phyloP scores from a whole-genome alignment of 2,797 vertebrate species.

The Chaetophractus vellerosus region DNA sequence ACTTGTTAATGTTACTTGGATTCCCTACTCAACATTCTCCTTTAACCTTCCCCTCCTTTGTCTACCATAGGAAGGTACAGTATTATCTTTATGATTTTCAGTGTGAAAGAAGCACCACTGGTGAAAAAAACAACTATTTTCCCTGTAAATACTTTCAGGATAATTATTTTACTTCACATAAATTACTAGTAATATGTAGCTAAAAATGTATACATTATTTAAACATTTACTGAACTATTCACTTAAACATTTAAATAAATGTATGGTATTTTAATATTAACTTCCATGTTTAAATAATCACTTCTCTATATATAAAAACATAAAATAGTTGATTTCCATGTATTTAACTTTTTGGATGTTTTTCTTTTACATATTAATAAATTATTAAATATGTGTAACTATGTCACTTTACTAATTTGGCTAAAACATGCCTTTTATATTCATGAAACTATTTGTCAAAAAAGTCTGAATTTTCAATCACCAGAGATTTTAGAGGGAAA shows the following conservation, averaged over 20 bases:
- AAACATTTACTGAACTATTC: neutral
- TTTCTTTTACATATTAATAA: neutral
- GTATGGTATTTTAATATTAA: neutral
- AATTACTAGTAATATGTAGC: neutral
- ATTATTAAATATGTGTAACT: neutral
- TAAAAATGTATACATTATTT: neutral
- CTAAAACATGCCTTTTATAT: neutral
- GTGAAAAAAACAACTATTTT: neutral
- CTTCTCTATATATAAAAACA: neutral
- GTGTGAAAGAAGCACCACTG: neutral
- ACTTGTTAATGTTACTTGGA: neutral
- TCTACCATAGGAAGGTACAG: neutral
- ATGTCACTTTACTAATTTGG: neutral
- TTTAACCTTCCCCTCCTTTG: neutral
- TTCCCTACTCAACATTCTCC: neutral
- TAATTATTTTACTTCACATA: neutral
- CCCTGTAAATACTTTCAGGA: slow-evolving; percentile 6
- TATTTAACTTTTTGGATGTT: neutral
- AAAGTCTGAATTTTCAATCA: neutral
- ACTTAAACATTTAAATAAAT: slow-evolving; percentile 37
- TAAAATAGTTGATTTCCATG: neutral
- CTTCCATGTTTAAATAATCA: neutral
- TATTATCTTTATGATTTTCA: neutral
- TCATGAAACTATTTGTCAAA: neutral
- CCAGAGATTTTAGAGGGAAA: slow-evolving; percentile 8